Base-by-base conservation (phyloP, 92 coral and sea anemone species). In the Actinostola sp. region DNA sequence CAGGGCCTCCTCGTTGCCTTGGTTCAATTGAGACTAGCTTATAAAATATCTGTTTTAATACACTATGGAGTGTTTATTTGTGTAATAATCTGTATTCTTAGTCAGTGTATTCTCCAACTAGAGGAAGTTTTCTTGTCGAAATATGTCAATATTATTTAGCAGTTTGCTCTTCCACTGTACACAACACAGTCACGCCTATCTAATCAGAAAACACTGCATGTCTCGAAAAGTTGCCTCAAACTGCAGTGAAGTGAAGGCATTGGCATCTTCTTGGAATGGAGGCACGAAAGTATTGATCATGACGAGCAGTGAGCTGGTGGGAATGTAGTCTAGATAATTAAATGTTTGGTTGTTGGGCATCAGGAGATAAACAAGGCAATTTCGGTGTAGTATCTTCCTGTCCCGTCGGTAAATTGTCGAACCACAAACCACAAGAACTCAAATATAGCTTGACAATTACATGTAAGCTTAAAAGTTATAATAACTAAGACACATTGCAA, bases 161-260 rank as follows among this genome's bases (percentile, higher is more conserved):
- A n/a, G 44, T 34, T 52, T 51, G 32, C 12, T 32, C 27, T 68
- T 39, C 3, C 23, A 31, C 32, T 46, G 72, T 66, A 66, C 34
- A 30, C 59, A 48, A 16, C 52, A 8, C 58, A 31, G 61, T 68
- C 74, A 68, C 74, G 74, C 62, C 74, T 68, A 25, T 29, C 20
- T 27, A 16, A 60, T 9, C 12, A 21, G 71, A 10, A 6, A 7
- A 20, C 56, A 53, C 63, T 21, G 63, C 36, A 27, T 29, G 63
- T 4, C 42, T 36, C 4, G 42, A 36, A 36, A 36, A 36, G 42
- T 36, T 36, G 42, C 42, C 11, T 36, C 42, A n/a, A n/a, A n/a
- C n/a, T n/a, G n/a, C n/a, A n/a, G n/a, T n/a, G n/a, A n/a, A n/a
- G n/a, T n/a, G n/a, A n/a, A n/a, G n/a, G n/a, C n/a, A n/a, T n/a